phyloP scores from a whole-genome alignment of 2,797 vertebrate species.

The Hephaestus fuliginosus region DNA sequence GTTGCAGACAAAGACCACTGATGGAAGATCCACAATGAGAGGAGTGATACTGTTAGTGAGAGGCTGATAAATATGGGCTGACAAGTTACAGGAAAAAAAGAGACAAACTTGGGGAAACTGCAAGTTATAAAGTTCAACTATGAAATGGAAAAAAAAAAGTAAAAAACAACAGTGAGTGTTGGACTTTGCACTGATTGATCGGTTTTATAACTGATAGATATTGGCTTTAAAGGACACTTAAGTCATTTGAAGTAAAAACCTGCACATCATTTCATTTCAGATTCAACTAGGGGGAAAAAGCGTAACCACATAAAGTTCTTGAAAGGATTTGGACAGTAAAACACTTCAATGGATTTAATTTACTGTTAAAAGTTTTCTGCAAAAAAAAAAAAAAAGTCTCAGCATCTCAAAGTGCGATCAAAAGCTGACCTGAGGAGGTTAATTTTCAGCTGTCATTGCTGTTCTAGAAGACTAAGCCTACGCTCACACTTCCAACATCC shows the following conservation, averaged over 20 bases:
- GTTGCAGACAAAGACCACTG: constrained; percentile 15
- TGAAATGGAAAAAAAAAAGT: background rate
- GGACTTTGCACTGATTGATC: background rate
- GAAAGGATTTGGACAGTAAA: background rate
- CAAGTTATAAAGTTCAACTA: background rate
- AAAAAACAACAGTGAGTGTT: background rate
- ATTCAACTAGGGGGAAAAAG: background rate
- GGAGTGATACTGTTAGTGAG: background rate
- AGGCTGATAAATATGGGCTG: background rate
- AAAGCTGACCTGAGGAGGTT: background rate
- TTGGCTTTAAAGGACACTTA: background rate
- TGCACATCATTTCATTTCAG: too few relatives aligned
- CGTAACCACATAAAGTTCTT: background rate
- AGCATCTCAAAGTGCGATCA: background rate
- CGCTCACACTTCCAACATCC: constrained; percentile 16
- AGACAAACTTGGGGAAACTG: background rate
- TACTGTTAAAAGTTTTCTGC: background rate
- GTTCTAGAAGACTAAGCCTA: background rate
- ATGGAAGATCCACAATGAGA: background rate
- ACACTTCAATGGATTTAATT: background rate
- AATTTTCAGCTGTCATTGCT: background rate
- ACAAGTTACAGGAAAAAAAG: background rate
- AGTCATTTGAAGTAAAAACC: background rate
- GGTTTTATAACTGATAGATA: background rate
- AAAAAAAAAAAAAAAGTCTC: background rate